Evolutionary conservation across 2,888 invertebrate genomes (phyloP).

Genomic region (Lamproptera curius): DNA sequence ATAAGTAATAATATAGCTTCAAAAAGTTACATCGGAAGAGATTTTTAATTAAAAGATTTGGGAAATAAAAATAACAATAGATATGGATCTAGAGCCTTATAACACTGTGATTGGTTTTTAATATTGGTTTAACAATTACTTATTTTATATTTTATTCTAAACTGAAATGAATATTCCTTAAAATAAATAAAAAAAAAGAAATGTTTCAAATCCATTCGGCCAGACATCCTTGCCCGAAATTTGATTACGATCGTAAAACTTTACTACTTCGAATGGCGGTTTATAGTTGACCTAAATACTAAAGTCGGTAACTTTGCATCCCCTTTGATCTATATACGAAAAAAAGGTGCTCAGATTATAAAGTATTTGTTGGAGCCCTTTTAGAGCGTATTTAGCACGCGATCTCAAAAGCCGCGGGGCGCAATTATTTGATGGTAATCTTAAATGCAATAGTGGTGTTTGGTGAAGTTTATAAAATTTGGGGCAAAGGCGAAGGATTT

Average conservation of each 20-base stretch:
- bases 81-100: too few species aligned
- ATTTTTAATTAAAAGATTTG: too few species aligned
- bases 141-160: too few species aligned
- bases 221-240: background rate
- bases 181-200: too few species aligned
- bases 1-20: too few species aligned
- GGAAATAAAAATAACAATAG: too few species aligned
- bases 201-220: background rate
- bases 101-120: too few species aligned
- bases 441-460: constrained; percentile 2
- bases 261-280: background rate
- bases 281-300: constrained; percentile 8
- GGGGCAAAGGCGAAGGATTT: too few species aligned
- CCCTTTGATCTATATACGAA: constrained; percentile 7
- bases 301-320: background rate
- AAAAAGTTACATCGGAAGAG: too few species aligned
- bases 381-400: constrained; percentile 4
- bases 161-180: too few species aligned
- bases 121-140: too few species aligned
- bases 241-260: background rate
- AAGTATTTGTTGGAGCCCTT: constrained; percentile 4
- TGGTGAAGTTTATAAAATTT: too few species aligned
- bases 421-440: constrained; percentile 12
- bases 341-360: constrained; percentile 3
- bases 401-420: background rate